Conservation (phyloP, 1,140 invertebrate species). For the Oryctes rhinoceros region DNA sequence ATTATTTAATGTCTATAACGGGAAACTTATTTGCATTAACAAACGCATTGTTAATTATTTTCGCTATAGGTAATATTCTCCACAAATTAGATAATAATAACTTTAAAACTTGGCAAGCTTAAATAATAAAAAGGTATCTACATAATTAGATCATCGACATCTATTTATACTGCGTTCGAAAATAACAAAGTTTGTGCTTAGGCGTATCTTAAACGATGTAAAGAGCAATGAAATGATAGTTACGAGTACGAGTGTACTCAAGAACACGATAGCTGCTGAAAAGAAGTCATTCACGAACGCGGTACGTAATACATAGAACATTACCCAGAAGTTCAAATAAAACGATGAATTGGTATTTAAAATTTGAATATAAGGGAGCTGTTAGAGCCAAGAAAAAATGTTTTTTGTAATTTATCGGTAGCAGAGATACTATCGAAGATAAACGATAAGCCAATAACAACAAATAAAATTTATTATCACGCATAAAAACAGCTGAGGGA, state of each 20-base stretch:
- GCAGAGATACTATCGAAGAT: background rate
- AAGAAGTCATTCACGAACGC: too few relatives aligned
- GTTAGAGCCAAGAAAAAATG: background rate
- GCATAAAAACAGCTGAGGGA: slow-evolving; percentile 35
- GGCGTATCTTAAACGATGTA: too few relatives aligned
- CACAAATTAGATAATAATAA: background rate
- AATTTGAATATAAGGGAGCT: background rate
- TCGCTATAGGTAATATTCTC: too few relatives aligned
- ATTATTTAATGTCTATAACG: too few relatives aligned
- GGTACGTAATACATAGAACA: too few relatives aligned
- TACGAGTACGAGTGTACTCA: too few relatives aligned
- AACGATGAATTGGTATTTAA: background rate
- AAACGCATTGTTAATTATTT: too few relatives aligned
- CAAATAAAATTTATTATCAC: slow-evolving; percentile 13
- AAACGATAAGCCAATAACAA: slow-evolving; percentile 25
- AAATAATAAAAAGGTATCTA: background rate
- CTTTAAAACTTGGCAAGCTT: background rate
- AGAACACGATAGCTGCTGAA: too few relatives aligned
- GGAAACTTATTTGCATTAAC: too few relatives aligned
- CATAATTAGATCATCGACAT: slow-evolving; percentile 10
- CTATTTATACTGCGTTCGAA: background rate
- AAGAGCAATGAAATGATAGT: too few relatives aligned
- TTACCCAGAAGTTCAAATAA: slow-evolving; percentile 3
- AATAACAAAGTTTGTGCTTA: background rate
- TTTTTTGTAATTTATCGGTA: background rate